Evolutionary conservation across 2,888 invertebrate species (phyloP).

Genomic region (Athalia cordata): DNA sequence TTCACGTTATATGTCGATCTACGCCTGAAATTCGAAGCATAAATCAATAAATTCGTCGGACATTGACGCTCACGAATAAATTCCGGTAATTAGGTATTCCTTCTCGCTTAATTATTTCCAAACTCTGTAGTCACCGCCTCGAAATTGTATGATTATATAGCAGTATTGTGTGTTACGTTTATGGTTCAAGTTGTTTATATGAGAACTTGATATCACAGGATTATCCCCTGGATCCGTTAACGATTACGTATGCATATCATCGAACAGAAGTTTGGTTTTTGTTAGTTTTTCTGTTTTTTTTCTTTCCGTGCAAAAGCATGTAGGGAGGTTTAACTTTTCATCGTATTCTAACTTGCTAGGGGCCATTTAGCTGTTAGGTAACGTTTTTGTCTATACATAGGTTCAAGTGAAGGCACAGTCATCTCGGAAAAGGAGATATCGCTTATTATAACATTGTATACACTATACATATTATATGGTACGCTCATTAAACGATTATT

Average conservation of each 20-base stretch:
- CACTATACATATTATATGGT: constrained; percentile 41
- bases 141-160: constrained; percentile 7
- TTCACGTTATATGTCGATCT: constrained; percentile 24
- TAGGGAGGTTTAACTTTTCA: constrained; percentile 28
- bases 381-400: constrained; percentile 30
- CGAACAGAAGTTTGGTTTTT: constrained; percentile 32
- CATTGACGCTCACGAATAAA: background rate
- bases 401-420: constrained; percentile 45
- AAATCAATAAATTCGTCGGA: constrained; percentile 3
- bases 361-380: constrained; percentile 47
- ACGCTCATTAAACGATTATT: constrained; percentile 44
- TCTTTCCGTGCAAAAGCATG: constrained; percentile 3
- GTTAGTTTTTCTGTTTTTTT: too few relatives aligned
- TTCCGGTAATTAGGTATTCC: constrained; percentile 4
- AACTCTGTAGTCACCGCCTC: constrained; percentile 29
- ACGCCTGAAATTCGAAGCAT: constrained; percentile 26
- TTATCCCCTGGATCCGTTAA: background rate
- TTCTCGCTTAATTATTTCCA: background rate
- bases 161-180: background rate
- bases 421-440: constrained; percentile 35
- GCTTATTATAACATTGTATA: constrained; percentile 45
- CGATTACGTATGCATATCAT: constrained; percentile 37
- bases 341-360: constrained; percentile 46
- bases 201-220: background rate
- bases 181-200: constrained; percentile 24